A percentile compares a stretch with the other conserved stretches of the same genome.
Evolutionary conservation across 2,797 vertebrate genomes (phyloP).

Genomic region (Acomys russatus): DNA sequence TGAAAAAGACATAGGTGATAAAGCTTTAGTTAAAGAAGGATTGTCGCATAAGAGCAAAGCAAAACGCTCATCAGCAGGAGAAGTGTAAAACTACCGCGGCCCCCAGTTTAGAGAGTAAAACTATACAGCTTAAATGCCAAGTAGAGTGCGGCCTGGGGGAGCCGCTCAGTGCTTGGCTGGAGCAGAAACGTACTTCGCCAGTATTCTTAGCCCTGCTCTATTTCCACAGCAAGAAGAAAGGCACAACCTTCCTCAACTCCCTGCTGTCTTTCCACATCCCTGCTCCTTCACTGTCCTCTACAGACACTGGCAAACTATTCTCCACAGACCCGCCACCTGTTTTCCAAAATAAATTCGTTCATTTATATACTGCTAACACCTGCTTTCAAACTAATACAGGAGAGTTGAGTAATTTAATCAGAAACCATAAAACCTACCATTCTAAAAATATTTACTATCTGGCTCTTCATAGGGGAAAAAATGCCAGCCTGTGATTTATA

Average conservation of each 20-base stretch:
- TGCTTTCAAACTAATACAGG: neutral
- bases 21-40: neutral
- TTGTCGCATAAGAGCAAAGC: neutral
- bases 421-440: neutral
- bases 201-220: neutral
- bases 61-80: neutral
- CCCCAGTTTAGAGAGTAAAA: neutral
- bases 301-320: neutral
- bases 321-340: neutral
- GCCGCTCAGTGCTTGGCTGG: neutral
- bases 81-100: fast-evolving
- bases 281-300: neutral
- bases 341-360: neutral
- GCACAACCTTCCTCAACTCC: neutral
- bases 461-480: neutral
- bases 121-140: neutral
- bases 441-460: neutral
- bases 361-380: neutral
- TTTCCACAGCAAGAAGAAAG: neutral
- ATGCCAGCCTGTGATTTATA: neutral
- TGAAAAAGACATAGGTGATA: neutral
- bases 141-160: too few relatives aligned
- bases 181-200: neutral
- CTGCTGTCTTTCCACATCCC: neutral
- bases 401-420: neutral